phyloP scores from a whole-genome alignment of 1,140 invertebrate species.

The Panulirus ornatus region DNA sequence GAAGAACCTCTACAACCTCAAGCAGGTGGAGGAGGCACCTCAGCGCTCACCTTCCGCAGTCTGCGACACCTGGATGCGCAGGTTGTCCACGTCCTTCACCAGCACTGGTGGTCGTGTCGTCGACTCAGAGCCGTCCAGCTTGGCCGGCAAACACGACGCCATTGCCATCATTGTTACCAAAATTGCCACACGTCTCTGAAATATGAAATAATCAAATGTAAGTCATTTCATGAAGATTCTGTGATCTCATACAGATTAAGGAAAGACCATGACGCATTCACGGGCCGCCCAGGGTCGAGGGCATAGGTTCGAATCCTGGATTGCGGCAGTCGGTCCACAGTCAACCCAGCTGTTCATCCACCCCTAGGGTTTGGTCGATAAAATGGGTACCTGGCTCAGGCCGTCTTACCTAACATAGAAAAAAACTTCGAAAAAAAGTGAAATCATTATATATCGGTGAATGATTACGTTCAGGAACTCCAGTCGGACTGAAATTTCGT shows the following conservation, averaged over 20 bases:
- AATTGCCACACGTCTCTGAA: neutral
- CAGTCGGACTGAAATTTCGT: neutral
- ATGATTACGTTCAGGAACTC: neutral
- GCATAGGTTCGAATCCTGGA: no score
- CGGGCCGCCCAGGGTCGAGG: no score
- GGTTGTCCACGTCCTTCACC: neutral
- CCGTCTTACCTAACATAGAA: no score
- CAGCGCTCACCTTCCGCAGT: neutral
- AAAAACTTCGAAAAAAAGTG: neutral
- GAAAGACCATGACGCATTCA: no score
- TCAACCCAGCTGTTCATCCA: no score
- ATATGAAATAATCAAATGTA: neutral
- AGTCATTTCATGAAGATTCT: no score
- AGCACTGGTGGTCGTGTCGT: no score
- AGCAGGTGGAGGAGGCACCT: neutral
- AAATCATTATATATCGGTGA: neutral
- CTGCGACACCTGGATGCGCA: neutral
- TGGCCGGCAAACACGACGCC: constrained; percentile 8
- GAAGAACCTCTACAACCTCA: no score
- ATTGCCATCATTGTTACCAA: neutral
- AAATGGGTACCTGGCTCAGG: no score
- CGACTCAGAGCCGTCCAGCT: neutral
- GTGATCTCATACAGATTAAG: no score
- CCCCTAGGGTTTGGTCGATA: no score
- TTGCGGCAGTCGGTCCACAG: no score